Conservation (phyloP, 2,113 vertebrate species). For the Phalacrocorax aristotelis region DNA sequence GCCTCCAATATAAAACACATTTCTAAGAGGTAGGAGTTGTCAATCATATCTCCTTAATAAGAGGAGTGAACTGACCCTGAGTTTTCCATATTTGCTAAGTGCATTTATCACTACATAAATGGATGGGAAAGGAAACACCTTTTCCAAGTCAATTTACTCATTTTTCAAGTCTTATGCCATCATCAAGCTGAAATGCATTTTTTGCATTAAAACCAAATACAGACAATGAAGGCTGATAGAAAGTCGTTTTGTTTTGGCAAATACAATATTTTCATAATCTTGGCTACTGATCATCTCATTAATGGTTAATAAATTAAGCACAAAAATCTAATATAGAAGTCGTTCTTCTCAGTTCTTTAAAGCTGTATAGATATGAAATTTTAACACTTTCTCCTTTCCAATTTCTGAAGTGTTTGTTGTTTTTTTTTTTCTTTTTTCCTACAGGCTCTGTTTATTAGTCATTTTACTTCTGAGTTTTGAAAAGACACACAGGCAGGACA, state of each 20-base stretch:
- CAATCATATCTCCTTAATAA: not conserved
- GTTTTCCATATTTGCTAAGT: not conserved
- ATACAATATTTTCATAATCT: not conserved
- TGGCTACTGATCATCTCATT: not conserved
- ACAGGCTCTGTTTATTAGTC: not conserved
- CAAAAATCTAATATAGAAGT: not conserved
- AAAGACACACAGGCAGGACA: not conserved
- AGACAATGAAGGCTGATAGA: not conserved
- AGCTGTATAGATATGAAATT: not conserved
- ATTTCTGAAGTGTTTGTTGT: not conserved
- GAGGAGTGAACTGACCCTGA: not conserved
- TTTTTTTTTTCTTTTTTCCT: not conserved
- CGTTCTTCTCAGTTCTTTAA: not conserved
- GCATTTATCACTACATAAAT: not conserved
- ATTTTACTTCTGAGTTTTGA: not conserved
- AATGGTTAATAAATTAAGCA: not conserved
- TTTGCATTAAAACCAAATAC: not conserved
- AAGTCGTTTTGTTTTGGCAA: not conserved
- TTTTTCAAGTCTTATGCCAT: fast-evolving
- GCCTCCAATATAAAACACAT: not conserved
- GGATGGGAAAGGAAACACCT: not conserved
- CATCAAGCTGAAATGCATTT: not conserved
- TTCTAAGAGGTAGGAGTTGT: not conserved
- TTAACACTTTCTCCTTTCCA: not conserved
- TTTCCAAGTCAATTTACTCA: not conserved